phyloP scores from a whole-genome alignment of 2,113 vertebrate species.

The Pseudorectes ferrugineus region DNA sequence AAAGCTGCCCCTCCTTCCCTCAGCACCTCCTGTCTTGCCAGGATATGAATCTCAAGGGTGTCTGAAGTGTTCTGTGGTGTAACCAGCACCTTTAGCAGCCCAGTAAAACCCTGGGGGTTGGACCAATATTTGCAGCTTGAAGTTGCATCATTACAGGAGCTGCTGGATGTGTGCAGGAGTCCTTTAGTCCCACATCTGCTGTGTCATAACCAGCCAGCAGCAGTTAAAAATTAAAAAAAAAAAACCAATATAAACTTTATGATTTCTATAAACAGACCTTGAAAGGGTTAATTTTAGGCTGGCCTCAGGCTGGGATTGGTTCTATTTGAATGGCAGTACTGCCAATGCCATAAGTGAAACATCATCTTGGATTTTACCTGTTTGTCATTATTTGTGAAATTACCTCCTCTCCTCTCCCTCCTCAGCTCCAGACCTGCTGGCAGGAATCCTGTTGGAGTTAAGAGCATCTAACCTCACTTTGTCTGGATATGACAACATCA shows the following conservation, averaged over 20 bases:
- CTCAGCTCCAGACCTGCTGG: neutral
- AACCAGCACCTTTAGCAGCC: neutral
- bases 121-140: neutral
- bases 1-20: neutral
- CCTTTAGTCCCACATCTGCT: neutral
- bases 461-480: neutral
- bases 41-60: neutral
- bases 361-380: neutral
- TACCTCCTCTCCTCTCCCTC: neutral
- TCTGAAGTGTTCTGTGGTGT: slow-evolving; percentile 11
- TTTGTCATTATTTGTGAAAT: neutral
- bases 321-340: neutral
- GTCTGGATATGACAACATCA: neutral
- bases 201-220: neutral
- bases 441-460: neutral
- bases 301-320: neutral
- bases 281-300: neutral
- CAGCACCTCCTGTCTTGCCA: neutral
- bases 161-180: neutral
- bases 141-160: neutral
- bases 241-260: neutral
- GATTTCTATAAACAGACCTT: neutral
- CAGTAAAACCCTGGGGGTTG: neutral
- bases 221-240: neutral
- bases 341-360: neutral